A percentile compares a stretch with the other conserved stretches of the same genome.
These are phyloP conservation scores for Diphyllodes magnificus DNA, from an alignment of 2,113 vertebrate species.

Conservation along the genomic window DNA sequence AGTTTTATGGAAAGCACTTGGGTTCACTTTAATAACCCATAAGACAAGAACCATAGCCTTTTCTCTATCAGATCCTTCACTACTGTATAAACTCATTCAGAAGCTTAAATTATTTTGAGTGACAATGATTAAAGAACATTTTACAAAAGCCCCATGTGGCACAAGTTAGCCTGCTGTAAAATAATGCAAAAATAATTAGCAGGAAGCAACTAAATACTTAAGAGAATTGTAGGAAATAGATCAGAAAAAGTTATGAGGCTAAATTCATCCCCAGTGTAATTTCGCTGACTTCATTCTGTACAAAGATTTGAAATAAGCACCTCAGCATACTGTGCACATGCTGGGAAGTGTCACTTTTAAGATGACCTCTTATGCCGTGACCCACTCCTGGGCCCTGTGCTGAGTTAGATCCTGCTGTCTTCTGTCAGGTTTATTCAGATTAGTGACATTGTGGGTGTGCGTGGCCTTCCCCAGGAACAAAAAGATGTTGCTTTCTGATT, in stretches of 20 bases:
- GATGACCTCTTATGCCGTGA: not conserved
- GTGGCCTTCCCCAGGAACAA: not conserved
- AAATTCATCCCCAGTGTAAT: slow-evolving; percentile 34
- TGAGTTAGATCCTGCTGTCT: not conserved
- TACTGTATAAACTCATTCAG: slow-evolving; percentile 24
- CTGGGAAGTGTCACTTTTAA: not conserved
- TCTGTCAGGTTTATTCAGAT: not conserved
- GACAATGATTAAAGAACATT: slow-evolving; percentile 41
- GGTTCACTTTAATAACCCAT: not conserved
- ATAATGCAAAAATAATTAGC: slow-evolving; percentile 64
- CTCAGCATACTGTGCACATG: not conserved
- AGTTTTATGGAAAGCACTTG: not conserved
- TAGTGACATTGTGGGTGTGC: not conserved
- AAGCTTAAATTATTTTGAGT: slow-evolving; percentile 50
- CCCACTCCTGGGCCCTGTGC: not conserved
- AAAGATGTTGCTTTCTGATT: not conserved
- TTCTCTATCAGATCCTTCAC: not conserved
- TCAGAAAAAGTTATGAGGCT: slow-evolving; percentile 48
- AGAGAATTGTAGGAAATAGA: slow-evolving; percentile 55
- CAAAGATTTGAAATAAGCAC: not conserved
- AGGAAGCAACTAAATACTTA: slow-evolving; percentile 43
- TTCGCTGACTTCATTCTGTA: slow-evolving; percentile 10
- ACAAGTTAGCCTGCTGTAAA: not conserved
- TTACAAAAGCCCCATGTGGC: slow-evolving; percentile 16
- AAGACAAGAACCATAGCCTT: not conserved